Conservation (phyloP, 35 echinoderm and acorn worm genomes). For the Stichopus chloronotus region DNA sequence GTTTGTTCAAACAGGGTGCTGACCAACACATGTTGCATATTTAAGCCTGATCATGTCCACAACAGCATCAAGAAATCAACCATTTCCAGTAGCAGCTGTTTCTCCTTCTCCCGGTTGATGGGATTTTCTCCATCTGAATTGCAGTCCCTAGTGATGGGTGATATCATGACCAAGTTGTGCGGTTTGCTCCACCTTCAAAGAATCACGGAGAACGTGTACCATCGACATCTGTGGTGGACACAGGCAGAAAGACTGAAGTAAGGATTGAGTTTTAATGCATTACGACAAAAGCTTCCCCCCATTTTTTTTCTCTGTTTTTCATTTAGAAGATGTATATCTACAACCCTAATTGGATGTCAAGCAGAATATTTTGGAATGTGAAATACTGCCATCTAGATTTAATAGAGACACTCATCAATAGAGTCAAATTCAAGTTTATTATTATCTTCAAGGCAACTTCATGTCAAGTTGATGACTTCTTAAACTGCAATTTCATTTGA, state of each 20-base stretch:
- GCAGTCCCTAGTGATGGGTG: constrained; percentile 53
- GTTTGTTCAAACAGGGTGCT: constrained; percentile 64
- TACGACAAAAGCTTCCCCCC: too few relatives aligned
- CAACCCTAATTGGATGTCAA: too few relatives aligned
- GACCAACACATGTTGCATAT: constrained; percentile 72
- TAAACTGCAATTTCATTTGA: too few relatives aligned
- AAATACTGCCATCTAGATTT: too few relatives aligned
- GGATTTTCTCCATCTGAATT: constrained; percentile 77
- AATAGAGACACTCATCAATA: too few relatives aligned
- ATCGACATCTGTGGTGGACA: constrained; percentile 56
- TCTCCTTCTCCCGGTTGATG: constrained; percentile 84
- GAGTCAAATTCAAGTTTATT: too few relatives aligned
- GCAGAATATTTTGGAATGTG: too few relatives aligned
- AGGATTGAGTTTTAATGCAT: not conserved
- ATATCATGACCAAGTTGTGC: constrained; percentile 69
- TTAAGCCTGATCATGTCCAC: constrained; percentile 81
- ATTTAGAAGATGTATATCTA: too few relatives aligned
- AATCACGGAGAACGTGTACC: constrained; percentile 74
- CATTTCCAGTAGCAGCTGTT: not conserved
- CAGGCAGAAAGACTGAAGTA: not conserved
- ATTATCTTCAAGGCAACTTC: too few relatives aligned
- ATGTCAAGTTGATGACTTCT: too few relatives aligned
- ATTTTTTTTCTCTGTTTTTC: too few relatives aligned
- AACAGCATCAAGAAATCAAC: constrained; percentile 62
- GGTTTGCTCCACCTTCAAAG: constrained; percentile 68